These are phyloP conservation scores for Halcyon smyrnensis DNA, from an alignment of 2,797 vertebrate genomes.

Conservation along the genomic window DNA sequence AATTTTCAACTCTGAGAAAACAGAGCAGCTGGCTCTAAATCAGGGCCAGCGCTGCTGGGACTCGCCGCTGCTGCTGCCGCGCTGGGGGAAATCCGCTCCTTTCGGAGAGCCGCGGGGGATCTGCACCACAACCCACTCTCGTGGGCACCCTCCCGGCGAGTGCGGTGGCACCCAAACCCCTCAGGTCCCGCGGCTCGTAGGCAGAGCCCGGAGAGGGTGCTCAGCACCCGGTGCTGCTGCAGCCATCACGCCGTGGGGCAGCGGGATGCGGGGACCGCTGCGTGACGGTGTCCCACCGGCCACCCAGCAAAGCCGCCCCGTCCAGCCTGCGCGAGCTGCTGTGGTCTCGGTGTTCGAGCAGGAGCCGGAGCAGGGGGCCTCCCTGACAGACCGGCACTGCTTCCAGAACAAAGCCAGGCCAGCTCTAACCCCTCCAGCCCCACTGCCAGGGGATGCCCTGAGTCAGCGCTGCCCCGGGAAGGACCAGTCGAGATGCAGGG, in stretches of 20 bases:
- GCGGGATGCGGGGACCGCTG: not conserved
- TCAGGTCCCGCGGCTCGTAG: not conserved
- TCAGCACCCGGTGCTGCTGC: not conserved
- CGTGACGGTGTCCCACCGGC: rapidly evolving
- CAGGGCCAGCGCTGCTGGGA: not conserved
- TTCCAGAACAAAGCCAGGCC: not conserved
- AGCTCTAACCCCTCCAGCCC: not conserved
- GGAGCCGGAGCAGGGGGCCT: not conserved
- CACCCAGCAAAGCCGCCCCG: rapidly evolving
- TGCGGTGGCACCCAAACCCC: rapidly evolving
- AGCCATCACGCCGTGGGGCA: rapidly evolving
- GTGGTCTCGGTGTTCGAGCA: rapidly evolving
- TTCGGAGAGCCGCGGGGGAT: not conserved
- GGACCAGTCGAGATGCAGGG: rapidly evolving
- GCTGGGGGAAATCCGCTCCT: not conserved
- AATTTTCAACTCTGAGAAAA: not conserved
- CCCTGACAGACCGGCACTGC: rapidly evolving
- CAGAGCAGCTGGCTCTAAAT: not conserved
- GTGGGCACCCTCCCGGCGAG: rapidly evolving
- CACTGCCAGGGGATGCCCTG: not conserved
- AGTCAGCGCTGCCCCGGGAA: not conserved
- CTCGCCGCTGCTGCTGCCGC: rapidly evolving
- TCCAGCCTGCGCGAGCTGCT: not conserved
- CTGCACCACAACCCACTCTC: rapidly evolving
- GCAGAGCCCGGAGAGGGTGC: not conserved